These are phyloP conservation scores for Abrostola tripartita DNA, from an alignment of 2,888 invertebrate species.

Conservation along the genomic window DNA sequence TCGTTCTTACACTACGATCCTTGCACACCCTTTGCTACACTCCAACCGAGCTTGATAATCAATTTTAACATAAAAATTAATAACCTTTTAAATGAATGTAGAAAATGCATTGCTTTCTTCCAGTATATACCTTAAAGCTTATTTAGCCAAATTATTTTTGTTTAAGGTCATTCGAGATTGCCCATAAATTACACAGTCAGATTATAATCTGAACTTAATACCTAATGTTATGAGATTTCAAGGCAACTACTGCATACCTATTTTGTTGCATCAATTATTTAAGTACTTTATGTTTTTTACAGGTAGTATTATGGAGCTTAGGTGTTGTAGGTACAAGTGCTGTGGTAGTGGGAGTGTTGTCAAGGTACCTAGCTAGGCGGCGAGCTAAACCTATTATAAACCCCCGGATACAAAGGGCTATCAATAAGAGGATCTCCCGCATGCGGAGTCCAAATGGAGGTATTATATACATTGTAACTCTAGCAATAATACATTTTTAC, in stretches of 20 bases:
- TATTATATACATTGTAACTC: constrained; percentile 42
- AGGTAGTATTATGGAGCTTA: constrained; percentile 92
- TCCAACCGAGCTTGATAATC: no score
- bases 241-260: neutral
- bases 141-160: constrained; percentile 10
- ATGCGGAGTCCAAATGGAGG: constrained; percentile 92
- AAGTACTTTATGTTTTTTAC: constrained; percentile 38
- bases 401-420: constrained; percentile 86
- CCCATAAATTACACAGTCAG: constrained; percentile 2
- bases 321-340: constrained; percentile 92
- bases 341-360: constrained; percentile 94
- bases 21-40: no score
- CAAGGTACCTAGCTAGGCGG: constrained; percentile 93
- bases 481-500: neutral
- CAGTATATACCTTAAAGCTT: neutral
- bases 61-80: no score
- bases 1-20: neutral
- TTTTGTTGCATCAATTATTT: neutral
- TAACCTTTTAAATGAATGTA: no score
- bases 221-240: neutral
- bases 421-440: constrained; percentile 89
- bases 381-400: constrained; percentile 90
- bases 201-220: constrained; percentile 1
- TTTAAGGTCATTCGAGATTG: constrained; percentile 21
- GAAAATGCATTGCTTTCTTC: no score